Evolutionary conservation across 2,113 vertebrate species (phyloP).

Genomic region (Potamarius usumacintae): DNA sequence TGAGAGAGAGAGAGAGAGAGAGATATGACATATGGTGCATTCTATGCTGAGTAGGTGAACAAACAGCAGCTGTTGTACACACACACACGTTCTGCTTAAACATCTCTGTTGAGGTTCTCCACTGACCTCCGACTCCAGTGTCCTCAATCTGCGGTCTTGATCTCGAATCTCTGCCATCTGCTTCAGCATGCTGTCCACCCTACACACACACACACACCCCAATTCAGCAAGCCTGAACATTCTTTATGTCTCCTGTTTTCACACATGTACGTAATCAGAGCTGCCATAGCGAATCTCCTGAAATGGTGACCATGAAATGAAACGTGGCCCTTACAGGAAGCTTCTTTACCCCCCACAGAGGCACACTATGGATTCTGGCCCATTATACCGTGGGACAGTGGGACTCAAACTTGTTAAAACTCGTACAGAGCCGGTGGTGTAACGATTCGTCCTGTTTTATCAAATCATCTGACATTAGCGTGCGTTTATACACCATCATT

Average conservation of each 20-base stretch:
- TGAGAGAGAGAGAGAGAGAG: no score
- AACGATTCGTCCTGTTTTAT: background rate
- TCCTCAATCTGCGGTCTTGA: slow-evolving; percentile 56
- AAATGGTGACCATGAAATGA: slow-evolving; percentile 37
- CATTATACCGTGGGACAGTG: background rate
- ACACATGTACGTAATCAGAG: slow-evolving; percentile 34
- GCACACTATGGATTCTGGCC: background rate
- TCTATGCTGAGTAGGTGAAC: no score
- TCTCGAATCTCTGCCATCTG: slow-evolving; percentile 62
- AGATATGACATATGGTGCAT: no score
- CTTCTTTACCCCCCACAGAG: background rate
- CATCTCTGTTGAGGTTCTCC: background rate
- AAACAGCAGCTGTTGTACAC: background rate
- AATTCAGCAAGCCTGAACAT: slow-evolving; percentile 48
- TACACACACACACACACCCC: slow-evolving; percentile 45
- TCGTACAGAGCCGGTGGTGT: background rate
- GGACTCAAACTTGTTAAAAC: background rate
- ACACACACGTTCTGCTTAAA: slow-evolving; percentile 14
- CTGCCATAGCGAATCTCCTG: slow-evolving; percentile 17
- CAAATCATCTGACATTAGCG: background rate
- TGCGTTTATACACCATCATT: background rate
- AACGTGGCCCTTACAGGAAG: background rate
- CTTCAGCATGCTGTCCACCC: slow-evolving; percentile 81
- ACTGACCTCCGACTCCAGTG: slow-evolving; percentile 72
- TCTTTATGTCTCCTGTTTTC: slow-evolving; percentile 45